phyloP scores from a whole-genome alignment of 2,888 invertebrate species.

The Euproctis similis region DNA sequence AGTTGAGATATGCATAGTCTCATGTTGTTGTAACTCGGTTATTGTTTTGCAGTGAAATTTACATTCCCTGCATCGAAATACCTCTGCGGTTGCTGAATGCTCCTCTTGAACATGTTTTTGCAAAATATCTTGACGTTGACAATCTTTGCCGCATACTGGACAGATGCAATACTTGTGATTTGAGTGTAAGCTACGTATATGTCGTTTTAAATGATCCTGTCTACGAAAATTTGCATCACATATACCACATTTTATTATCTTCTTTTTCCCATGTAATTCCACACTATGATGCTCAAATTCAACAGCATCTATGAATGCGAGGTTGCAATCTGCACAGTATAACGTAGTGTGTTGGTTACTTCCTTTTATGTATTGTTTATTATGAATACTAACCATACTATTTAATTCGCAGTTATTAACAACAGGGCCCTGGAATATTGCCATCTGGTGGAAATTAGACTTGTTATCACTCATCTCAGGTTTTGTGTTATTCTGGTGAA shows the following conservation, averaged over 20 bases:
- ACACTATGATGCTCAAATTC: conserved; percentile 39
- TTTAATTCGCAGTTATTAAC: no score
- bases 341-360: no score
- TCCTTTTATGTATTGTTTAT: no score
- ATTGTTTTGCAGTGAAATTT: conserved; percentile 24
- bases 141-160: conserved; percentile 38
- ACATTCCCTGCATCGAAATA: conserved; percentile 37
- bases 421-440: no score
- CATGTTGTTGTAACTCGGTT: conserved; percentile 30
- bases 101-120: conserved; percentile 35
- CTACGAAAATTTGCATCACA: conserved; percentile 36
- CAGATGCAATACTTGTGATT: conserved; percentile 25
- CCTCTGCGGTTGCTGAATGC: conserved; percentile 20
- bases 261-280: conserved; percentile 31
- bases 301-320: conserved; percentile 25
- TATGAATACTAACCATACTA: no score
- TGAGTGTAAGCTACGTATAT: conserved; percentile 35
- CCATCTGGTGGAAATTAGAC: no score
- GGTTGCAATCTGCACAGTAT: conserved; percentile 26
- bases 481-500: no score
- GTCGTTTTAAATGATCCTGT: conserved; percentile 44
- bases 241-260: conserved; percentile 25
- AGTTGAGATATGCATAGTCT: conserved; percentile 22
- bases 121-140: conserved; percentile 31
- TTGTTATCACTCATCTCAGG: no score